Conservation (phyloP, 2,113 vertebrate species). For the Camelus bactrianus region DNA sequence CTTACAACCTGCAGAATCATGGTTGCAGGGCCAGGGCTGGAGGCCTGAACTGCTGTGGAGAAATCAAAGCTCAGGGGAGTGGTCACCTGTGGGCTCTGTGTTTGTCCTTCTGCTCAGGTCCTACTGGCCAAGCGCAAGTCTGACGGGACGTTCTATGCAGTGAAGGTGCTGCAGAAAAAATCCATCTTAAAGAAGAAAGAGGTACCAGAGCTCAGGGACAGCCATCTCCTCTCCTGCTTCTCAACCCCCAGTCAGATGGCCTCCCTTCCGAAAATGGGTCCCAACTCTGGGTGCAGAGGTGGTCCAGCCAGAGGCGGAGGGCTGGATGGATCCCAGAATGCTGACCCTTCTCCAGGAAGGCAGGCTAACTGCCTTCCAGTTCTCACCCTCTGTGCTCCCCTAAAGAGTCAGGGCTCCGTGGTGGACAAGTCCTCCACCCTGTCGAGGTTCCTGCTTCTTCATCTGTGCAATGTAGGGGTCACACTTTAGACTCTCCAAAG, state of each 20-base stretch:
- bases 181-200: slow-evolving; percentile 98
- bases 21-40: background rate
- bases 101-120: slow-evolving; percentile 89
- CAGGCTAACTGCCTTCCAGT: background rate
- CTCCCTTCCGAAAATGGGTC: slow-evolving; percentile 1
- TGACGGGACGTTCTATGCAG: slow-evolving; percentile 95
- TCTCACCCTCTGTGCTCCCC: background rate
- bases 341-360: background rate
- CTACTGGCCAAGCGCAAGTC: slow-evolving; percentile 96
- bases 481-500: background rate
- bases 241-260: background rate
- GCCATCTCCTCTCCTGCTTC: background rate
- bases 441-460: background rate
- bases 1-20: background rate
- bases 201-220: slow-evolving; percentile 84
- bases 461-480: background rate
- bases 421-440: background rate
- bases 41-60: background rate
- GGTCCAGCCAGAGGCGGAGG: background rate
- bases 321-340: too few species aligned
- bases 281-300: background rate
- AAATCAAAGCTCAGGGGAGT: background rate
- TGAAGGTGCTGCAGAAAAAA: slow-evolving; percentile 99
- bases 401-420: background rate
- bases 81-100: background rate